A percentile compares a stretch with the other conserved stretches of the same genome.
Conservation (phyloP, 2,113 vertebrate genomes). For the Suricata suricatta region DNA sequence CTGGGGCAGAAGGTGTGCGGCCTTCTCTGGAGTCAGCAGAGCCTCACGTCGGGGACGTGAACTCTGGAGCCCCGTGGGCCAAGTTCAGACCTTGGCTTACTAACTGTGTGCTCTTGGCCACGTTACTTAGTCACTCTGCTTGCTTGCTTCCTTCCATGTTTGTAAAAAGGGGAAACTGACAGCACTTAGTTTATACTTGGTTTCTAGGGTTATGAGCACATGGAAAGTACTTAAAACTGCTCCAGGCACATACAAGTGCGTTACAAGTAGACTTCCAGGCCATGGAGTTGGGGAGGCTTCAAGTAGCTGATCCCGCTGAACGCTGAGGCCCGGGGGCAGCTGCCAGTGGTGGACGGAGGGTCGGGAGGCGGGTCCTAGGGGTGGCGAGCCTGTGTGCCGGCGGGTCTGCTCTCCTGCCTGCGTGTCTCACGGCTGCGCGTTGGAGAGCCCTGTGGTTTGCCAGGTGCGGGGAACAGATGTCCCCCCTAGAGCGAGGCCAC, state of each 20-base stretch:
- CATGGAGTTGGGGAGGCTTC: background rate
- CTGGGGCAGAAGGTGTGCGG: background rate
- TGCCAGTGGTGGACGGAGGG: background rate
- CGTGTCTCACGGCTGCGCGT: accelerated
- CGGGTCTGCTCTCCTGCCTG: too few relatives aligned
- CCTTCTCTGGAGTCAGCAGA: background rate
- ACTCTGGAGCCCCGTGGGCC: background rate
- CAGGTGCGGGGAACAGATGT: background rate
- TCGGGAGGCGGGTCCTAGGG: background rate
- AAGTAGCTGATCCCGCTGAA: background rate
- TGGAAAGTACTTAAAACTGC: background rate
- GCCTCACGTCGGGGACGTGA: accelerated
- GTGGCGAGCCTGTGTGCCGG: accelerated
- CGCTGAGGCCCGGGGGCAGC: background rate
- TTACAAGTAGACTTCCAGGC: background rate
- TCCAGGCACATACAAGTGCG: background rate
- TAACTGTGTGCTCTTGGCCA: background rate
- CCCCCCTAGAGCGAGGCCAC: background rate
- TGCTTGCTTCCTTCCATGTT: background rate
- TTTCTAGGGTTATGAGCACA: background rate
- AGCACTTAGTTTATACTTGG: background rate
- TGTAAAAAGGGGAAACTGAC: background rate
- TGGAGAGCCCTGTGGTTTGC: background rate
- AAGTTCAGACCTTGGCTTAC: background rate
- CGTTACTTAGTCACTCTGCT: background rate